Conservation (phyloP, 2,888 invertebrate genomes). For the Ornithoptera priamus region DNA sequence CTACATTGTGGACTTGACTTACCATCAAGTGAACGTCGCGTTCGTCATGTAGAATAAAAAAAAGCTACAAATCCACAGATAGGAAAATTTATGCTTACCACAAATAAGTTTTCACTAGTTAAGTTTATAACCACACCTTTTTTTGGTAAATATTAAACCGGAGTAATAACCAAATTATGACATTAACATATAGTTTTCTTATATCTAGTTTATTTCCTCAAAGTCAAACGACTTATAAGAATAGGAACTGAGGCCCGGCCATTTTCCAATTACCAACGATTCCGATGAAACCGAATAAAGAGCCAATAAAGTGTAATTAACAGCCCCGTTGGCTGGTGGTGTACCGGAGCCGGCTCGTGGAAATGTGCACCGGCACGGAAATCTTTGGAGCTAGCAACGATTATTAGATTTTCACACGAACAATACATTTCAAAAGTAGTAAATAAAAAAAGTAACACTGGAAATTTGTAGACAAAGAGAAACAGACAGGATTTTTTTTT, state of each 20-base stretch:
- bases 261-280: constrained; percentile 12
- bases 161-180: no score
- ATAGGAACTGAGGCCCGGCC: neutral
- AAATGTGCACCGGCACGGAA: constrained; percentile 15
- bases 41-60: no score
- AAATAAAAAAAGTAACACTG: neutral
- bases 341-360: constrained; percentile 1
- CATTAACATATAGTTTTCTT: no score
- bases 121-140: no score
- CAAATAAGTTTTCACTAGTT: no score
- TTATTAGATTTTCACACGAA: constrained; percentile 18
- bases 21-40: no score
- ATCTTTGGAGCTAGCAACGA: constrained; percentile 9
- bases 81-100: no score
- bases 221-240: neutral
- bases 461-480: neutral
- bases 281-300: constrained; percentile 6
- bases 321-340: neutral
- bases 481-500: neutral
- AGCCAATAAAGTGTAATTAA: constrained; percentile 19
- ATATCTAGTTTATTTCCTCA: no score
- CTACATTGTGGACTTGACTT: no score
- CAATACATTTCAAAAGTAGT: neutral
- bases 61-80: no score
- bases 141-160: no score